Conservation (phyloP, 2,888 invertebrate genomes). For the Atherix ibis region DNA sequence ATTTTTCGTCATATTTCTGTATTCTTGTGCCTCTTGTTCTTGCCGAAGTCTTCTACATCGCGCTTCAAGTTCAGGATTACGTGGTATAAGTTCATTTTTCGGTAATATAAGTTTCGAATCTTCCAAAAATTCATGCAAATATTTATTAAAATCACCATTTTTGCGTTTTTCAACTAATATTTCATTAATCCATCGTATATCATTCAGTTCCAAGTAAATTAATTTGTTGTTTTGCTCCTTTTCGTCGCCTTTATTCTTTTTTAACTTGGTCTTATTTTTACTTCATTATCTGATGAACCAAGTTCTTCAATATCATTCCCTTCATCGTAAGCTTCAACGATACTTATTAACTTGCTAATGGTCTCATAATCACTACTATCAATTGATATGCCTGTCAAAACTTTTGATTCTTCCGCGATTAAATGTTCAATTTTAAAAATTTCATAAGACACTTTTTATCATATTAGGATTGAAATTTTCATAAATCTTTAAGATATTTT, state of each 20-base stretch:
- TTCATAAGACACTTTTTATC: conserved; percentile 1
- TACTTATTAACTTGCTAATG: background rate
- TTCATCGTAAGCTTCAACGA: conserved; percentile 1
- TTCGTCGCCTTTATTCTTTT: too few relatives aligned
- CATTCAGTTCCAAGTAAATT: conserved; percentile 33
- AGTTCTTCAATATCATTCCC: conserved; percentile 6
- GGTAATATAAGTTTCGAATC: conserved; percentile 54
- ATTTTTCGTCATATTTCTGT: conserved; percentile 75
- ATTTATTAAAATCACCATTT: conserved; percentile 33
- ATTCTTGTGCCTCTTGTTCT: conserved; percentile 64
- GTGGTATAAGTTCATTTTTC: conserved; percentile 46
- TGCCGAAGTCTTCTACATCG: conserved; percentile 61
- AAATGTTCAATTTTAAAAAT: conserved; percentile 4
- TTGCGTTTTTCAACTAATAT: conserved; percentile 8
- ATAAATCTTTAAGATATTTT: conserved; percentile 34
- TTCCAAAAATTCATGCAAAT: conserved; percentile 53
- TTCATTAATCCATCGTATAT: conserved; percentile 47
- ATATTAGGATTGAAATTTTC: conserved; percentile 14
- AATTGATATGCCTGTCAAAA: conserved; percentile 14
- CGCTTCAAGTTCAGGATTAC: conserved; percentile 71
- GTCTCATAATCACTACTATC: background rate
- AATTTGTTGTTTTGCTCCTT: conserved; percentile 12
- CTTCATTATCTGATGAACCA: background rate
- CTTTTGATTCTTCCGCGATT: conserved; percentile 4
- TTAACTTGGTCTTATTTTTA: conserved; percentile 7